Evolutionary conservation across 2,113 vertebrate genomes (phyloP).

Genomic region (Dolichotis patagonum): DNA sequence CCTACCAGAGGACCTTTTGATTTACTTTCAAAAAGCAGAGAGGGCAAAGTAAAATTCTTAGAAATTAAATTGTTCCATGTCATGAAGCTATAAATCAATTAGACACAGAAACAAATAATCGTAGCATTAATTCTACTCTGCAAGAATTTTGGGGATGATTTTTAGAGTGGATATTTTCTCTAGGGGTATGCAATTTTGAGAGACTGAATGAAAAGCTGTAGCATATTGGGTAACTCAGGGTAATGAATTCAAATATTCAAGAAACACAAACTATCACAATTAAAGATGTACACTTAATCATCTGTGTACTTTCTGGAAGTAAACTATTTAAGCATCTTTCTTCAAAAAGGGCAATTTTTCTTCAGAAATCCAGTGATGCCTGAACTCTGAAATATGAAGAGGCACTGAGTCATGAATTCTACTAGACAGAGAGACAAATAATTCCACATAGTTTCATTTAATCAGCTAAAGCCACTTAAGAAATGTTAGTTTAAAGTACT

Average conservation of each 20-base stretch:
- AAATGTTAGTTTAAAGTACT: constrained; percentile 32
- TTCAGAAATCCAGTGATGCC: constrained; percentile 39
- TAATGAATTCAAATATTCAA: constrained; percentile 67
- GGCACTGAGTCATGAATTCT: constrained; percentile 59
- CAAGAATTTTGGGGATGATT: background rate
- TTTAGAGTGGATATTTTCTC: constrained; percentile 22
- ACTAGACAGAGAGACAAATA: constrained; percentile 57
- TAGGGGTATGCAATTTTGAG: background rate
- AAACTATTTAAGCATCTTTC: constrained; percentile 54
- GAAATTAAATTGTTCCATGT: background rate
- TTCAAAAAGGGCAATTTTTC: constrained; percentile 43
- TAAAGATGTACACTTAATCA: constrained; percentile 68
- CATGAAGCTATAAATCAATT: constrained; percentile 33
- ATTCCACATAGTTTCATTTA: constrained; percentile 57
- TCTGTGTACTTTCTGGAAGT: constrained; percentile 51
- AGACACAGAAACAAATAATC: background rate
- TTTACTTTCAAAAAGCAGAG: background rate
- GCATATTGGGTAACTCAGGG: constrained; percentile 13
- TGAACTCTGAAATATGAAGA: constrained; percentile 66
- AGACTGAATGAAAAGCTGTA: constrained; percentile 43
- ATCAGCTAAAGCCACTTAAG: constrained; percentile 53
- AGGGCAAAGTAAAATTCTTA: background rate
- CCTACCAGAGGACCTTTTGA: background rate
- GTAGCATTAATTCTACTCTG: constrained; percentile 4
- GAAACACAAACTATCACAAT: constrained; percentile 65